Evolutionary conservation across 2,797 vertebrate species (phyloP).

Genomic region (Enteromius afrohamiltoni): DNA sequence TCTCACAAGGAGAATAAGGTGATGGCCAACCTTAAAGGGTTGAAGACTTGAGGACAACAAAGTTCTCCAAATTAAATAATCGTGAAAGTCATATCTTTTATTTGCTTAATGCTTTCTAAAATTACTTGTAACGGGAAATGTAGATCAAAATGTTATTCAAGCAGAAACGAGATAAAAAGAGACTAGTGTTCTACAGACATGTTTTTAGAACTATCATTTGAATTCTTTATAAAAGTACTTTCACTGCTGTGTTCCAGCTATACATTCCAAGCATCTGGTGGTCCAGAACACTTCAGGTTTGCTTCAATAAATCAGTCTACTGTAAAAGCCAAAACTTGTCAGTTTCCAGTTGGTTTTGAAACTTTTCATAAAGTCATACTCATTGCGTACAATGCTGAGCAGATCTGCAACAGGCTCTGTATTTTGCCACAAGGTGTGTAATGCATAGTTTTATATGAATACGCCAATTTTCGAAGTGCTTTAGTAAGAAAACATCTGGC

Average conservation of each 20-base stretch:
- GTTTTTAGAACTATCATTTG: not conserved
- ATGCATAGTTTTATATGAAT: conserved; percentile 14
- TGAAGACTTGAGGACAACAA: conserved; percentile 31
- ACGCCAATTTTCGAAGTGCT: not conserved
- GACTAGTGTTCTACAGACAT: not conserved
- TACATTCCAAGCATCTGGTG: conserved; percentile 32
- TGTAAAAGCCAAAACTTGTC: conserved; percentile 27
- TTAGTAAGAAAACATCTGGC: not conserved
- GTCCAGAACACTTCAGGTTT: conserved; percentile 17
- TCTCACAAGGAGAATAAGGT: conserved; percentile 26
- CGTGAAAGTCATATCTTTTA: not conserved
- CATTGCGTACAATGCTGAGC: not conserved
- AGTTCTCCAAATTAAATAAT: conserved; percentile 3
- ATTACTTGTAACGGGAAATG: not conserved
- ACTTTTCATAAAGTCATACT: conserved; percentile 14
- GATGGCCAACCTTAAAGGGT: conserved; percentile 5
- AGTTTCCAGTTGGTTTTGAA: conserved; percentile 16
- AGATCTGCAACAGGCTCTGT: not conserved
- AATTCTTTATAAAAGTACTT: not conserved
- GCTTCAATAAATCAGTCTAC: conserved; percentile 45
- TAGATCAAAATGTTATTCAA: not conserved
- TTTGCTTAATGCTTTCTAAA: not conserved
- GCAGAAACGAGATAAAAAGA: not conserved
- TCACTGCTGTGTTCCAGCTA: not conserved
- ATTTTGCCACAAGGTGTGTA: conserved; percentile 6